These are phyloP conservation scores for Agrochola lota DNA, from an alignment of 2,888 invertebrate genomes.

Conservation along the genomic window DNA sequence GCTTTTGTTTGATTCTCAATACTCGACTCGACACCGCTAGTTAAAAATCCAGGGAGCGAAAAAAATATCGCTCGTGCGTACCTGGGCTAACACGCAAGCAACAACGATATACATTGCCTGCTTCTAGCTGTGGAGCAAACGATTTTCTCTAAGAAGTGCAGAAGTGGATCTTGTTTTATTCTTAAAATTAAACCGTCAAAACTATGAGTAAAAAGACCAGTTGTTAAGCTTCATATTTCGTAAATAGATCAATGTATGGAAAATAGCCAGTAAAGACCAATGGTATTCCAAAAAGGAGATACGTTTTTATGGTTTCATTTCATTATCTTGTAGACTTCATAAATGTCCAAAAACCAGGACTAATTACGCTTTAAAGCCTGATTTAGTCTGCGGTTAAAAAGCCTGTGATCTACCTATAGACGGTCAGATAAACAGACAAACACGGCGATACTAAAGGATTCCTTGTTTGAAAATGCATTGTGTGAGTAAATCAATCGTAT, in stretches of 20 bases:
- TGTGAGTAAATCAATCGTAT: background rate
- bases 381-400: slow-evolving; percentile 4
- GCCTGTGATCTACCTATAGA: background rate
- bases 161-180: background rate
- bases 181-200: background rate
- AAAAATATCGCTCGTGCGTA: too few species aligned
- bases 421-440: background rate
- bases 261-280: background rate
- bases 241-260: background rate
- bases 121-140: background rate
- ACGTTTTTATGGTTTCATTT: background rate
- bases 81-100: too few species aligned
- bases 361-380: background rate
- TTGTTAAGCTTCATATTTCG: background rate
- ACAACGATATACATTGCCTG: background rate
- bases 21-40: too few species aligned
- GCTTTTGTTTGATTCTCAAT: too few species aligned
- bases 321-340: background rate
- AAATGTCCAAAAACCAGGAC: background rate
- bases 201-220: background rate
- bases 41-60: too few species aligned
- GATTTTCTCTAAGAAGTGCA: background rate
- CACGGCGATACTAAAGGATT: background rate
- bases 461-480: background rate
- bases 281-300: background rate